phyloP scores from a whole-genome alignment of 1,140 invertebrate genomes.

The Aphis gossypii region DNA sequence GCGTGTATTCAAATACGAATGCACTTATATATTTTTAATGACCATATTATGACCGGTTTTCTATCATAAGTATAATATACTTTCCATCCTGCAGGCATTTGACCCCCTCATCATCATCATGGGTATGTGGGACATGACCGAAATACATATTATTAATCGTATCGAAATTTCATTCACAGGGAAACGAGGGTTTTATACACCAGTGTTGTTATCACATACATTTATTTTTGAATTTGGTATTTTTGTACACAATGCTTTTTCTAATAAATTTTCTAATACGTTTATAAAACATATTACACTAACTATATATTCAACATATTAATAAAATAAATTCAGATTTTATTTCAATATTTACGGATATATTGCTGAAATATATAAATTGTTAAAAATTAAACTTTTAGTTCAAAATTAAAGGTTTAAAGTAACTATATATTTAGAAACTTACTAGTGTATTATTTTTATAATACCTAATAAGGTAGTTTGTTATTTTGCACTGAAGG shows the following conservation, averaged over 20 bases:
- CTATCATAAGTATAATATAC: slow-evolving; percentile 22
- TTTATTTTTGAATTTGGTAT: background rate
- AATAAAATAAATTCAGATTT: background rate
- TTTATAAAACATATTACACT: background rate
- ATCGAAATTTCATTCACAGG: slow-evolving; percentile 7
- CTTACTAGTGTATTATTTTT: background rate
- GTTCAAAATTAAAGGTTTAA: background rate
- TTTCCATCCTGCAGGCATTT: slow-evolving; percentile 57
- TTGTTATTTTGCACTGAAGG: background rate
- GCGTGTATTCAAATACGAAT: slow-evolving; percentile 32
- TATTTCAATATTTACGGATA: background rate
- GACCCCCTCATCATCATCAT: slow-evolving; percentile 33
- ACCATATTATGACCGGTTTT: slow-evolving; percentile 45
- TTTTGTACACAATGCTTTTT: background rate
- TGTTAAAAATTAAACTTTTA: background rate
- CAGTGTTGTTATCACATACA: background rate
- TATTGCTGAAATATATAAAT: background rate
- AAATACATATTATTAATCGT: slow-evolving; percentile 50
- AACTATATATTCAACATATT: background rate
- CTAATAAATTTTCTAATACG: background rate
- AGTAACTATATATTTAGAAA: background rate
- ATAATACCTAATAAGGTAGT: slow-evolving; percentile 20
- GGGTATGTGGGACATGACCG: slow-evolving; percentile 53
- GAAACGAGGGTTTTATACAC: background rate
- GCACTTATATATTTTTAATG: slow-evolving; percentile 15